Evolutionary conservation across 92 coral and sea anemone species (phyloP).

Genomic region (Paragorgia papillata): DNA sequence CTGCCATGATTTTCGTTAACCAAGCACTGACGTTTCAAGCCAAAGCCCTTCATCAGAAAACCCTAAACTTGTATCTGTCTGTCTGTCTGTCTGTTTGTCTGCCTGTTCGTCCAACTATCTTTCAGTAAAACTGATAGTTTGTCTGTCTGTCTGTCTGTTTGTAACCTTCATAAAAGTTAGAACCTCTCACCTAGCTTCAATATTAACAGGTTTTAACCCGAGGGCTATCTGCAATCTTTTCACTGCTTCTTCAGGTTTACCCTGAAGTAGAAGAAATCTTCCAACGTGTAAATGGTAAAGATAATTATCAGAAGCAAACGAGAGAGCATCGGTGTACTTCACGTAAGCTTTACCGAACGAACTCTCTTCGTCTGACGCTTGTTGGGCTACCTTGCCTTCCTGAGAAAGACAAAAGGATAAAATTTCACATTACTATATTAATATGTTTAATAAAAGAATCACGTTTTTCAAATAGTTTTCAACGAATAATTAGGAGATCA

Average conservation of each 20-base stretch:
- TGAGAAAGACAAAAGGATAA: neutral
- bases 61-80: too few relatives aligned
- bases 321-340: slow-evolving; percentile 87
- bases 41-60: too few relatives aligned
- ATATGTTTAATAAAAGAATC: too few relatives aligned
- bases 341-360: slow-evolving; percentile 86
- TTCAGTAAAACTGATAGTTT: too few relatives aligned
- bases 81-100: neutral
- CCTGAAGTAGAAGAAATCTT: slow-evolving; percentile 80
- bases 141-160: too few relatives aligned
- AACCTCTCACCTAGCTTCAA: slow-evolving; percentile 73
- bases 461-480: too few relatives aligned
- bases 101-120: too few relatives aligned
- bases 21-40: too few relatives aligned
- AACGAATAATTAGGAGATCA: too few relatives aligned
- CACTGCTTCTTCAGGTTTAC: slow-evolving; percentile 84
- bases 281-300: slow-evolving; percentile 91
- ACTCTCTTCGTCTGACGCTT: slow-evolving; percentile 79
- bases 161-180: too few relatives aligned
- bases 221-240: slow-evolving; percentile 72
- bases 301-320: slow-evolving; percentile 71
- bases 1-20: too few relatives aligned
- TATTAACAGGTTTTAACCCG: slow-evolving; percentile 80
- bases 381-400: slow-evolving; percentile 78
- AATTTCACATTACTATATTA: neutral